Conservation (phyloP, 2,888 invertebrate species). For the Drosophila gaucha region DNA sequence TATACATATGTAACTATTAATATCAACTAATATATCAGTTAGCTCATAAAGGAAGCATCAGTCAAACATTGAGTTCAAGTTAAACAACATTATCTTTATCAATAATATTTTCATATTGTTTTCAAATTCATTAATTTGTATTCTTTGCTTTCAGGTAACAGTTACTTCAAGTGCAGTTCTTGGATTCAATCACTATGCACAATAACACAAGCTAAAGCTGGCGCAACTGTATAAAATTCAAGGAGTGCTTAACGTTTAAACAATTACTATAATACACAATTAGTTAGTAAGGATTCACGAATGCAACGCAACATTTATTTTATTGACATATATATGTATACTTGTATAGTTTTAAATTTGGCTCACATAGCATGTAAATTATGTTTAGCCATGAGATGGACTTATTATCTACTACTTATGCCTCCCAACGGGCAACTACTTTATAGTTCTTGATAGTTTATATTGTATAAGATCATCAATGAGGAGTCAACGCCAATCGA, state of each 20-base stretch:
- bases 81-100: too few relatives aligned
- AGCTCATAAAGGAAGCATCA: too few relatives aligned
- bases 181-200: background rate
- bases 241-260: conserved; percentile 2
- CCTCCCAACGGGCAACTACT: background rate
- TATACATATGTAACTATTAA: too few relatives aligned
- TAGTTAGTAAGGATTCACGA: background rate
- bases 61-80: too few relatives aligned
- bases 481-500: conserved; percentile 6
- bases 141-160: conserved; percentile 12
- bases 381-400: conserved; percentile 56
- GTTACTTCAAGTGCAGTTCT: background rate
- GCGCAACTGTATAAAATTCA: conserved; percentile 17
- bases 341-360: background rate
- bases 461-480: conserved; percentile 21
- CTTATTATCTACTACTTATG: conserved; percentile 20
- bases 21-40: too few relatives aligned
- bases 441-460: conserved; percentile 10
- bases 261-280: background rate
- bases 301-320: conserved; percentile 10
- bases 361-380: conserved; percentile 21
- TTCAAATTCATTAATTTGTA: background rate
- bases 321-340: conserved; percentile 2
- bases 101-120: too few relatives aligned
- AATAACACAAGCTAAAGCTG: background rate